Evolutionary conservation across 2,113 vertebrate genomes (phyloP), one percentile per base, ranked within the genome.

Genomic region (Dolichallabes microphthalmus): DNA sequence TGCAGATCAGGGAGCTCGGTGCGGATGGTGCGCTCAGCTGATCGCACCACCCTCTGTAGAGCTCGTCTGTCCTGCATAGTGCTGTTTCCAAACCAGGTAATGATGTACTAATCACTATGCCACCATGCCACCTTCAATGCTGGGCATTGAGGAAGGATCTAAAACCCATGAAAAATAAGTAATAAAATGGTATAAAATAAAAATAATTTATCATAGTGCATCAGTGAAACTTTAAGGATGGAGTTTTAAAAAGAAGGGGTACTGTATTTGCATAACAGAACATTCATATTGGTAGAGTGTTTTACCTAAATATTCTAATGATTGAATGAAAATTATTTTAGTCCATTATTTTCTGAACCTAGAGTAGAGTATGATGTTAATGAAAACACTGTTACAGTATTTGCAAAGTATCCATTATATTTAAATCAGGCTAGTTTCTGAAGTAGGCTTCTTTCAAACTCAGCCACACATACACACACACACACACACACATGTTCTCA

Each of bases 401-500:
- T 25, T 63, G 1, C 5, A 50, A 61, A 30, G 14, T 15, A 61
- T 8, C 55, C 13, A 15, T 77, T 80, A 32, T 45, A 50, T 50
- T 80, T 57, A 77, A 77, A 77, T 32, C 73, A 27, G 7, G n/a
- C 1, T 27, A 55, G 52, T 76, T n/a, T 74, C 50, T 75, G 50
- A 52, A 75, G 73, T 53, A 75, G 73, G 73, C 27, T 55, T 30
- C 32, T 68, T 55, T 57, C 9, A 55, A 50, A 82, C 45, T 45
- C 52, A 82, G 20, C 39, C 45, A 32, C 64, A 55, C 80, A 71
- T 55, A 69, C 15, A 55, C 63, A 82, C n/a, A n/a, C 52, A 82
- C 19, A 25, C 45, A 32, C 64, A 55, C 80, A 82, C 32, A 73
- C 32, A 17, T 52, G 25, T 19, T 30, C 50, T n/a, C 52, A 55